phyloP scores from a whole-genome alignment of 2,113 vertebrate genomes.

The Trogon melanurus region DNA sequence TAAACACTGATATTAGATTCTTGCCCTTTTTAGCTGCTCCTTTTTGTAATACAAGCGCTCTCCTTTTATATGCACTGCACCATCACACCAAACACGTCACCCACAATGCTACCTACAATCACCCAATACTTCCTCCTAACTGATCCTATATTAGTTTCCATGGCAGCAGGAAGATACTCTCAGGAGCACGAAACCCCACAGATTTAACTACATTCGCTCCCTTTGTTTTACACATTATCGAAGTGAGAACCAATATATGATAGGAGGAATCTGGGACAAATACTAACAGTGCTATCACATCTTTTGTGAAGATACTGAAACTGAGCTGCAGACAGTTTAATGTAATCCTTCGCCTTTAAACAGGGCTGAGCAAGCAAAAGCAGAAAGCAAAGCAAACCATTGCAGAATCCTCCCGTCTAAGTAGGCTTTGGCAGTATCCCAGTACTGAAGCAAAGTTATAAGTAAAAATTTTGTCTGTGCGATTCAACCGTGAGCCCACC shows the following conservation, averaged over 20 bases:
- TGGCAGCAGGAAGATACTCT: neutral
- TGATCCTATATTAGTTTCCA: constrained; percentile 6
- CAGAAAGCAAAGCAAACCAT: neutral
- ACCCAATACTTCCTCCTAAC: neutral
- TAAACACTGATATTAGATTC: neutral
- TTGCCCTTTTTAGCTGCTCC: neutral
- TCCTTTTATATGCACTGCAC: neutral
- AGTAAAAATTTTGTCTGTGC: neutral
- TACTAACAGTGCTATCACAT: neutral
- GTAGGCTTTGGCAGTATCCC: neutral
- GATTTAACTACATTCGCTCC: neutral
- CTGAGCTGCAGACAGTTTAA: neutral
- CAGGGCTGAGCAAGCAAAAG: neutral
- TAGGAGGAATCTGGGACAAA: neutral
- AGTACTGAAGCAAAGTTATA: accelerated
- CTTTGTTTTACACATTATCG: neutral
- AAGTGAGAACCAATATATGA: neutral
- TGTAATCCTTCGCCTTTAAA: neutral
- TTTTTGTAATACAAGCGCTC: neutral
- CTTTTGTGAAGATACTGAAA: neutral
- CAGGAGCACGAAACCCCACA: neutral
- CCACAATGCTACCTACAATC: neutral
- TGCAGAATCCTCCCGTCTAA: neutral
- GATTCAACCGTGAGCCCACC: neutral
- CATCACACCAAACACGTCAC: neutral